phyloP scores from a whole-genome alignment of 2,797 vertebrate species.

The Pitangus sulphuratus region DNA sequence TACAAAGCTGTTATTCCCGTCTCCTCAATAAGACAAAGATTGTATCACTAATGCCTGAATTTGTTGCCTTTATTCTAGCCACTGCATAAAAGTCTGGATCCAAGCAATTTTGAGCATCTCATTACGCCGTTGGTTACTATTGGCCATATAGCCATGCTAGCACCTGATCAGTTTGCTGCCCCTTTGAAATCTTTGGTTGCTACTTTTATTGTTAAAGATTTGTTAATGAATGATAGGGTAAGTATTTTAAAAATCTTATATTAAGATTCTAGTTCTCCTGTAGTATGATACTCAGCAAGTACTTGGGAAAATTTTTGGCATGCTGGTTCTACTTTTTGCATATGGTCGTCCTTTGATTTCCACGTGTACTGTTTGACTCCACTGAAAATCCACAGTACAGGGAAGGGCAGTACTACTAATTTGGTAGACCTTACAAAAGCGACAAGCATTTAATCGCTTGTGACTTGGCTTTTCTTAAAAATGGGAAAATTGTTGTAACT shows the following conservation, averaged over 20 bases:
- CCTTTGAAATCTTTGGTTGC: conserved; percentile 96
- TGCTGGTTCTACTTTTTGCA: background rate
- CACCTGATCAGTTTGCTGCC: conserved; percentile 94
- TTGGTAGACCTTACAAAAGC: background rate
- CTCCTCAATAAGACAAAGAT: background rate
- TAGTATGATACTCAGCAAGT: background rate
- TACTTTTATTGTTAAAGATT: conserved; percentile 97
- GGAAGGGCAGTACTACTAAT: background rate
- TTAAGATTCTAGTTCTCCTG: background rate
- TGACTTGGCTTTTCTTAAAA: background rate
- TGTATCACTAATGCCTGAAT: background rate
- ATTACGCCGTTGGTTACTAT: conserved; percentile 94
- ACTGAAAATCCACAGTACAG: background rate
- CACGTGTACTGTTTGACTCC: background rate
- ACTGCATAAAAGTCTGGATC: conserved; percentile 94
- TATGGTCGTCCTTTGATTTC: background rate
- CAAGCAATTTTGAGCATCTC: conserved; percentile 93
- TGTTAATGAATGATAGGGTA: conserved; percentile 97
- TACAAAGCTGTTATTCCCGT: background rate
- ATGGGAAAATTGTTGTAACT: background rate
- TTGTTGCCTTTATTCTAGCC: conserved; percentile 79
- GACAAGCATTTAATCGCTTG: accelerated
- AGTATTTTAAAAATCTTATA: background rate
- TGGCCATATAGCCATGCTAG: conserved; percentile 94
- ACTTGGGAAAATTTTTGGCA: background rate